Percentiles rank a stretch among this genome's conserved stretches.
These are phyloP conservation scores for Aphrophora alni DNA, from an alignment of 2,888 invertebrate species.

Conservation along the genomic window DNA sequence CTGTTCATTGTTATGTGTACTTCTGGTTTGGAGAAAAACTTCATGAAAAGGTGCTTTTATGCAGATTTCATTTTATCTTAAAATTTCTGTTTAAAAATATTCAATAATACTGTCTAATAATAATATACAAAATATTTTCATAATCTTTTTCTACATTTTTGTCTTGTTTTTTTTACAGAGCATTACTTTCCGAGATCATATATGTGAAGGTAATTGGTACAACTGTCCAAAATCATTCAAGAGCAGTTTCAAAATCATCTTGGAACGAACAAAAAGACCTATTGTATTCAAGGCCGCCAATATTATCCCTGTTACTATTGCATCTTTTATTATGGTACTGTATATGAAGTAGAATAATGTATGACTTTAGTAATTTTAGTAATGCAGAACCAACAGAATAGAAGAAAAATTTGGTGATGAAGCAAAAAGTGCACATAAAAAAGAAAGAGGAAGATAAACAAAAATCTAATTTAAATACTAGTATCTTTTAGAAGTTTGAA, in stretches of 20 bases:
- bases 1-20: background rate
- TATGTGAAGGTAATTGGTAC: background rate
- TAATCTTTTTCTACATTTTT: too few species aligned
- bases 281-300: background rate
- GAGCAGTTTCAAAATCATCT: background rate
- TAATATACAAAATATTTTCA: too few species aligned
- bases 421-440: too few species aligned
- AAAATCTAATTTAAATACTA: too few species aligned
- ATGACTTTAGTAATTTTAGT: too few species aligned
- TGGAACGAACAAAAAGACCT: background rate
- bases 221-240: background rate
- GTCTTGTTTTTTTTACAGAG: background rate
- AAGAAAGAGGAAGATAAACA: too few species aligned
- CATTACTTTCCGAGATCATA: background rate
- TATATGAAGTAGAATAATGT: background rate
- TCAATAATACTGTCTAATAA: too few species aligned
- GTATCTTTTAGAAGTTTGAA: too few species aligned
- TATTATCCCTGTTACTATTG: background rate
- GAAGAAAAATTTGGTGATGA: too few species aligned
- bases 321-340: background rate
- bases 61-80: too few species aligned
- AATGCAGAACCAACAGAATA: too few species aligned
- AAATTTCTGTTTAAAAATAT: too few species aligned
- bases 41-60: background rate
- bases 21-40: background rate